Percentiles rank a stretch among this genome's conserved stretches.
Conservation (phyloP, 2,888 invertebrate genomes). For the Ormyrus nitidulus region DNA sequence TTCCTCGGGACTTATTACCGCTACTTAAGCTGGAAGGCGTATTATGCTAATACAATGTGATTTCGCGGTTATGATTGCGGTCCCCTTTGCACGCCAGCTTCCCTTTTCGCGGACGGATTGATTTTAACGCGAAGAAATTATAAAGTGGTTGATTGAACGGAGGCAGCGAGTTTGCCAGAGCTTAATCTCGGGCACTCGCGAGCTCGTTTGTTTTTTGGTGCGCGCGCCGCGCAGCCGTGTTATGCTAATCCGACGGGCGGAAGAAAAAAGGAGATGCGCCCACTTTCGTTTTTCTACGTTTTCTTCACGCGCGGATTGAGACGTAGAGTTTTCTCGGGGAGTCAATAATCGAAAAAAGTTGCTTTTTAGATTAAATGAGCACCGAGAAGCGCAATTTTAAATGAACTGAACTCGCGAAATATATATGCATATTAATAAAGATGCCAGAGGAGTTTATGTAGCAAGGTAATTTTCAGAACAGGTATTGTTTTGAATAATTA, state of each 20-base stretch:
- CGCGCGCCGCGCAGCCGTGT: neutral
- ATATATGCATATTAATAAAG: no score
- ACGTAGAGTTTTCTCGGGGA: no score
- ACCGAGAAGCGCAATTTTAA: no score
- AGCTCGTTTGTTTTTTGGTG: conserved; percentile 19
- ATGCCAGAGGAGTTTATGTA: neutral
- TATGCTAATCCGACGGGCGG: conserved; percentile 34
- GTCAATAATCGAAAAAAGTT: no score
- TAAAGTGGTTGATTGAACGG: conserved; percentile 10
- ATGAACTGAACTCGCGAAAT: no score
- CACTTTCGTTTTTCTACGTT: neutral
- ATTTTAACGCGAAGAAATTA: neutral
- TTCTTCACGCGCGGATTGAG: neutral
- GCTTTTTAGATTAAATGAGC: no score
- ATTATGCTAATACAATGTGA: no score
- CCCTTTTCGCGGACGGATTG: no score
- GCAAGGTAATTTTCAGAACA: neutral
- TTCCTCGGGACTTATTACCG: no score
- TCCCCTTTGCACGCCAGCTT: no score
- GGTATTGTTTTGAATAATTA: conserved; percentile 10
- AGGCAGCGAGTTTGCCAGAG: conserved; percentile 5
- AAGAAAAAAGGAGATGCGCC: conserved; percentile 4
- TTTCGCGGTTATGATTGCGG: no score
- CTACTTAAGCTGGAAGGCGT: no score
- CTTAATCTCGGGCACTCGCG: conserved; percentile 20